These are phyloP conservation scores for Polyommatus iphigenia DNA, from an alignment of 2,888 invertebrate genomes.

Conservation along the genomic window DNA sequence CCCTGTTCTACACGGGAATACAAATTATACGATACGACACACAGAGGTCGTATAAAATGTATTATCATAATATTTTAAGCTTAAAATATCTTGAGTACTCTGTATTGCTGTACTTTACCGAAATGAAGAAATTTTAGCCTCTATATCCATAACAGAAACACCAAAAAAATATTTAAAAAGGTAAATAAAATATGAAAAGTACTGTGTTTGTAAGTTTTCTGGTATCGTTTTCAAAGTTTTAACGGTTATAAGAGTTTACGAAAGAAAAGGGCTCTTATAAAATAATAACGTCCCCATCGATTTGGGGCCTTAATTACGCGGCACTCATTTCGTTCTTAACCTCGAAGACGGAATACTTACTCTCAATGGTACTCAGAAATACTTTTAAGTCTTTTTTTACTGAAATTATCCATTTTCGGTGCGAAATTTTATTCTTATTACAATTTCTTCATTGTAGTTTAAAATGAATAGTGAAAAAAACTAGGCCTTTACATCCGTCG, in stretches of 20 bases:
- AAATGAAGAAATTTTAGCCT: not conserved
- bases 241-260: constrained; percentile 16
- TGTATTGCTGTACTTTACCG: not conserved
- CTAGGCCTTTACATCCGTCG: too few species aligned
- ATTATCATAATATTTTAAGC: constrained; percentile 5
- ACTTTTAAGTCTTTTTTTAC: constrained; percentile 29
- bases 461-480: not conserved
- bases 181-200: not conserved
- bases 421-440: not conserved
- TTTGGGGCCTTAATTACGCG: constrained; percentile 8
- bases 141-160: too few species aligned
- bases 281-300: constrained; percentile 19
- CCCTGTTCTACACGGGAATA: not conserved
- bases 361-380: constrained; percentile 28
- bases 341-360: constrained; percentile 25
- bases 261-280: constrained; percentile 5
- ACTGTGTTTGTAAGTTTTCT: constrained; percentile 20
- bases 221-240: constrained; percentile 17
- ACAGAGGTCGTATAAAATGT: not conserved
- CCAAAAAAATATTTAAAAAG: too few species aligned
- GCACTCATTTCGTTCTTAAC: not conserved
- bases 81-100: not conserved
- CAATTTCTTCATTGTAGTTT: not conserved
- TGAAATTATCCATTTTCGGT: not conserved
- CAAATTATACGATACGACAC: constrained; percentile 3